Evolutionary conservation across 1,140 invertebrate genomes (phyloP).

Genomic region (Leptoteleia sp.): DNA sequence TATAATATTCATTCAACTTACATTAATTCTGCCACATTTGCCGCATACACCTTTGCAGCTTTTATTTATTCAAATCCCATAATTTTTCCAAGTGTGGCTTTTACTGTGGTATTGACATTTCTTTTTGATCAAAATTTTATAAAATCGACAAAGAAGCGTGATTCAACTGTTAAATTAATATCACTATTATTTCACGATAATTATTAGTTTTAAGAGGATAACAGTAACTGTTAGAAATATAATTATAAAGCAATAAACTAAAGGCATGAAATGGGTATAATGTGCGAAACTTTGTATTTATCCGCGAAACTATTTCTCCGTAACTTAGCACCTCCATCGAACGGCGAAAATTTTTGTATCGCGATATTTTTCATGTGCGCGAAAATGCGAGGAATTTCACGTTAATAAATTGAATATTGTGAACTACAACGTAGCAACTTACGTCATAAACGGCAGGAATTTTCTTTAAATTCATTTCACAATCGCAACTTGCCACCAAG

Average conservation of each 20-base stretch:
- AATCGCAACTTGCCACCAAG: background rate
- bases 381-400: conserved; percentile 34
- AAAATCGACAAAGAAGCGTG: no score
- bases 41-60: no score
- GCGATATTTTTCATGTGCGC: conserved; percentile 35
- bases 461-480: conserved; percentile 18
- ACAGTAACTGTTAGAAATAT: conserved; percentile 45
- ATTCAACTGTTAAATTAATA: conserved; percentile 22
- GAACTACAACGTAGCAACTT: conserved; percentile 33
- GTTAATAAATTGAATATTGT: conserved; percentile 51
- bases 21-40: no score
- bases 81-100: no score
- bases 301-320: conserved; percentile 45
- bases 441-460: conserved; percentile 21
- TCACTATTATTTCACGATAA: conserved; percentile 22
- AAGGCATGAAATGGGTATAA: conserved; percentile 37
- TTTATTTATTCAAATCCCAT: no score
- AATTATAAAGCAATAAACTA: conserved; percentile 45
- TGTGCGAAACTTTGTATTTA: conserved; percentile 49
- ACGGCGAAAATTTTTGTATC: conserved; percentile 27
- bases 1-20: no score
- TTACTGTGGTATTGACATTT: no score
- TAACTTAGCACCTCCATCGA: conserved; percentile 32
- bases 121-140: no score
- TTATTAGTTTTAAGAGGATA: conserved; percentile 35